Evolutionary conservation across 2,113 vertebrate species (phyloP), one percentile per base, ranked within the genome.

Genomic region (Corydoras sp.): DNA sequence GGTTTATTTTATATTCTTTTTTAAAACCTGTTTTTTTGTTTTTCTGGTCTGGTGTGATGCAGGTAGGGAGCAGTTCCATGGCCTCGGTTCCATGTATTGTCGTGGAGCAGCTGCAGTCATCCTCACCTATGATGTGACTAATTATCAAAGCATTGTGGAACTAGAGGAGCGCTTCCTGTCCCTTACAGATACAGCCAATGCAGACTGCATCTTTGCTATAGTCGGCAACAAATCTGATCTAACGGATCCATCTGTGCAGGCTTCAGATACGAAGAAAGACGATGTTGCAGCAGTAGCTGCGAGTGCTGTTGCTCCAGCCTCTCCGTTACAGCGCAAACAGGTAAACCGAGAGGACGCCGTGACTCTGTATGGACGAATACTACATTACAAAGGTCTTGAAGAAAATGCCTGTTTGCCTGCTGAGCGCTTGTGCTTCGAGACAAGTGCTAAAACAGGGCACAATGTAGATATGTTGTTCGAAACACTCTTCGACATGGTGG

Each of bases 1-100:
- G 18, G 18, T 24, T 24, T 24, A 24, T 24, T 24, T 24, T 24
- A 24, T 24, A 24, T 24, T 24, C 18, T 24, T 24, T 24, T 24
- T 24, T 24, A 24, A 24, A 24, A 24, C 18, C 18, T 24, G 18
- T 24, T 24, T 24, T 24, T 24, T 24, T 24, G 18, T 24, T 24
- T 2, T 24, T 24, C 18, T 24, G 18, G 18, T 24, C 18, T 24
- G 18, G 18, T 24, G 18, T 24, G 18, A 24, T 24, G 18, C 18
- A 98, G 97, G 97, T 71, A 88, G 95, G 8, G 96, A 99, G 75
- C 96, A 98, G 86, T 99, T 98, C 77, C 97, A 99, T 0, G 96
- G 97, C 14, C 86, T 99, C 12, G 97, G 97, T 53, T 98, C 97
- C 2, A 93, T 99, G 97, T 99, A 98, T 86, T 98, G 97, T 75